Evolutionary conservation across 1,140 invertebrate species (phyloP).

Genomic region (Reticulitermes speratus): DNA sequence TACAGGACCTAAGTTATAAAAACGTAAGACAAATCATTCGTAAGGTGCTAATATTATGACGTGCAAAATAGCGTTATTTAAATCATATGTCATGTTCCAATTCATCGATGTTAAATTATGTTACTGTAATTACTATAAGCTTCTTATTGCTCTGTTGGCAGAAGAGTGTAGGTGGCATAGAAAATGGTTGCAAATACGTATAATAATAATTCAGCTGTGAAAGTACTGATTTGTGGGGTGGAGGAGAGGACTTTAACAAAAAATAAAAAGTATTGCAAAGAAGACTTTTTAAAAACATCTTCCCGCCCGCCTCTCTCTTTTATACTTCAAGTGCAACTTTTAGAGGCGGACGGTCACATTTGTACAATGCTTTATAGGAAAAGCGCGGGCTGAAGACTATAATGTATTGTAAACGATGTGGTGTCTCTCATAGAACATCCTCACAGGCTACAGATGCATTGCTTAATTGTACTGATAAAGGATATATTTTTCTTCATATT

Average conservation of each 20-base stretch:
- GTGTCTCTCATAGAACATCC: background rate
- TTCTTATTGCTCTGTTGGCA: background rate
- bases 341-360: background rate
- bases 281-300: background rate
- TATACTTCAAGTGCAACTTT: background rate
- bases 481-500: background rate
- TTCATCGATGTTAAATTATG: background rate
- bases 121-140: background rate
- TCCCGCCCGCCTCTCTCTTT: background rate
- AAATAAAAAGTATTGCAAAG: background rate
- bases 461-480: background rate
- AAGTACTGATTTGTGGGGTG: background rate
- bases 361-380: background rate
- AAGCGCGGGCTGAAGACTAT: background rate
- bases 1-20: no score
- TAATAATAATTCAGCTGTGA: background rate
- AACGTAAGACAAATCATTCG: no score
- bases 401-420: background rate
- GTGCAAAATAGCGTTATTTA: background rate
- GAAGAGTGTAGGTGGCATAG: background rate
- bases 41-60: no score
- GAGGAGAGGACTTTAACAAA: background rate
- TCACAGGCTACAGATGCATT: background rate
- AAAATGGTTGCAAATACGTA: background rate
- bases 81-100: background rate